A percentile compares a stretch with the other conserved stretches of the same genome.
Conservation (phyloP, 2,113 vertebrate species). For the Jaculus jaculus region DNA sequence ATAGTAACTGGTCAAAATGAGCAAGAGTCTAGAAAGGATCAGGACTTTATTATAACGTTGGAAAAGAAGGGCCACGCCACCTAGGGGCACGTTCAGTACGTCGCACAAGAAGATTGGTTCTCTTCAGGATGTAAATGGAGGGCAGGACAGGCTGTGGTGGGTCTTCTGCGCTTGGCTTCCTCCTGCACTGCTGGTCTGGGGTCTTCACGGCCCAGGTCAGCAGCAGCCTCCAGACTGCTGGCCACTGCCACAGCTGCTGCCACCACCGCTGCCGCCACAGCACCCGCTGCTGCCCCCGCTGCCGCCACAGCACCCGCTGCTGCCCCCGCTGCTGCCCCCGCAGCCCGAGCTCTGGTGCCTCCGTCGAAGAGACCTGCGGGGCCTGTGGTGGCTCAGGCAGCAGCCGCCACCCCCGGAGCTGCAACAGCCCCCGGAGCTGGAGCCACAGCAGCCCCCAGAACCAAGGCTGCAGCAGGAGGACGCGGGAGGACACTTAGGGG, state of each 20-base stretch:
- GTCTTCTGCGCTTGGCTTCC: background rate
- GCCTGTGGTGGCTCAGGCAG: no score
- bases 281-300: no score
- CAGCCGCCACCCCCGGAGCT: no score
- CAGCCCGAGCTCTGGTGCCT: background rate
- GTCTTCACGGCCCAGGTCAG: background rate
- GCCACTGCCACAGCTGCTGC: rapidly evolving
- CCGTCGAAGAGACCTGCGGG: background rate
- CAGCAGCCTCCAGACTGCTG: no score
- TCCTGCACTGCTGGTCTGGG: no score
- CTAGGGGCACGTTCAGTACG: background rate
- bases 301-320: no score
- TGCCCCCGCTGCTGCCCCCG: background rate
- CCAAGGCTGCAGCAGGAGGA: no score
- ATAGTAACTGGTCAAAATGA: background rate
- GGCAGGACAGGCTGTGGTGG: no score
- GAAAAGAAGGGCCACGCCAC: background rate
- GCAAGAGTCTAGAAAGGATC: background rate
- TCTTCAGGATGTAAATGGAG: background rate
- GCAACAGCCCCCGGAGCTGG: no score
- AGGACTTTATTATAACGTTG: background rate
- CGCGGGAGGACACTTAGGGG: no score
- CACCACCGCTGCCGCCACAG: background rate
- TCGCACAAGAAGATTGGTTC: background rate
- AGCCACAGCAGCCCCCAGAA: no score